A percentile compares a stretch with the other conserved stretches of the same genome.
These are phyloP conservation scores for Ariolimax columbianus DNA, from an alignment of 2,888 invertebrate species.

Conservation along the genomic window DNA sequence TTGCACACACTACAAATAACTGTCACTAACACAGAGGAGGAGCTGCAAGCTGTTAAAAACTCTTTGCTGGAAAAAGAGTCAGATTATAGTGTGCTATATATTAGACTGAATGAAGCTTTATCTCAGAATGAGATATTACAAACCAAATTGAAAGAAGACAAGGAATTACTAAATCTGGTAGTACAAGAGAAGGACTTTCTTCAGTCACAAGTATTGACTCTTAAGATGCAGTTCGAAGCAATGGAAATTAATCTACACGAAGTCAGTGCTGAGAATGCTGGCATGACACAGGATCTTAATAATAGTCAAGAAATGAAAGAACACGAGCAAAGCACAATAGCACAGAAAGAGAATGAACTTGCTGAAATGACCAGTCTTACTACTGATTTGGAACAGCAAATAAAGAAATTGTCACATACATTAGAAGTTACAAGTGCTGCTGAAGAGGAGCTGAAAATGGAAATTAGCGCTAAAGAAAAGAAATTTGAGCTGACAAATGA, in stretches of 20 bases:
- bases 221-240: slow-evolving; percentile 30
- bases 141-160: neutral
- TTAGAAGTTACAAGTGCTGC: neutral
- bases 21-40: neutral
- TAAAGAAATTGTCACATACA: neutral
- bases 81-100: neutral
- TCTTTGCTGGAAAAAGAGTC: neutral
- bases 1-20: neutral
- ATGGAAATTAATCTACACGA: slow-evolving; percentile 24
- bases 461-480: slow-evolving; percentile 6
- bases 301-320: neutral
- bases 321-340: neutral
- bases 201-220: neutral
- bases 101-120: slow-evolving; percentile 6
- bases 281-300: neutral
- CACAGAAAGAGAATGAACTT: slow-evolving; percentile 8
- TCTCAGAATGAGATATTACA: slow-evolving; percentile 38
- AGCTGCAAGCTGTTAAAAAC: neutral
- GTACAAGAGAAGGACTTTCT: neutral
- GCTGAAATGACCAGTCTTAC: neutral
- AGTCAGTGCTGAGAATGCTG: slow-evolving; percentile 3
- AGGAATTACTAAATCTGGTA: slow-evolving; percentile 13
- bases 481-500: slow-evolving; percentile 21
- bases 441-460: slow-evolving; percentile 4
- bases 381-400: slow-evolving; percentile 10